Base-by-base conservation (phyloP, 2,113 vertebrate species). In the Mastomys natalensis region DNA sequence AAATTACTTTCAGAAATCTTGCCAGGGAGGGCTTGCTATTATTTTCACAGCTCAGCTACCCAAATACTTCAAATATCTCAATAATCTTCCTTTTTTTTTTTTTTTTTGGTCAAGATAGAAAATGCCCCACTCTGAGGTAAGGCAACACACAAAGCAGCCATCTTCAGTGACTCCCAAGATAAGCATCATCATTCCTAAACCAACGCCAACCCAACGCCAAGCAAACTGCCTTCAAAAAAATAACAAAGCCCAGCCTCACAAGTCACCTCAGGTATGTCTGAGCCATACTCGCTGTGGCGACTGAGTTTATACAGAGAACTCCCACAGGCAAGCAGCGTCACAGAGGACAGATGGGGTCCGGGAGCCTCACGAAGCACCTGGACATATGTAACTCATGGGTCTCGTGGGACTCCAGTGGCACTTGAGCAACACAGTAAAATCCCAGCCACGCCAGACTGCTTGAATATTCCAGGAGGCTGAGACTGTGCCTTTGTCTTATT, bases 401-500 rank as follows among this genome's bases (percentile, higher is more conserved):
- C 53, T 78, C 73, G 86, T 40, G 40, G 73, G 74, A 84, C 1
- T 24, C 10, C 21, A 16, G 37, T 22, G 40, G 60, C 88, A 37
- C 82, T 48, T 5, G 24, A 21, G 87, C 37, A 78, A 15, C 72
- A 45, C 66, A 15, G 66, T 15, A 26, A 51, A 78, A 74, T 40
- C 89, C 34, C 73, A 62, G 45, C 62, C 82, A 55, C 58, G 73
- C 68, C 80, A 51, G n/a, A 73, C n/a, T 93, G 80, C 51, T 13
- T 5, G 64, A 11, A 60, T 82, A 70, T 87, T 94, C 78, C 68
- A 45, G 0, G n/a, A 76, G 74, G 66, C 91, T n/a, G 48, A 48
- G 62, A 60, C 89, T 58, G 11, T 31, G 64, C 66, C 76, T 74
- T 8, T 10, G 62, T 85, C 87, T 93, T 95, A 93, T 93, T 93